Percentiles rank a stretch among this genome's conserved stretches.
Conservation (phyloP, 2,797 vertebrate genomes). For the Botia kubotai region DNA sequence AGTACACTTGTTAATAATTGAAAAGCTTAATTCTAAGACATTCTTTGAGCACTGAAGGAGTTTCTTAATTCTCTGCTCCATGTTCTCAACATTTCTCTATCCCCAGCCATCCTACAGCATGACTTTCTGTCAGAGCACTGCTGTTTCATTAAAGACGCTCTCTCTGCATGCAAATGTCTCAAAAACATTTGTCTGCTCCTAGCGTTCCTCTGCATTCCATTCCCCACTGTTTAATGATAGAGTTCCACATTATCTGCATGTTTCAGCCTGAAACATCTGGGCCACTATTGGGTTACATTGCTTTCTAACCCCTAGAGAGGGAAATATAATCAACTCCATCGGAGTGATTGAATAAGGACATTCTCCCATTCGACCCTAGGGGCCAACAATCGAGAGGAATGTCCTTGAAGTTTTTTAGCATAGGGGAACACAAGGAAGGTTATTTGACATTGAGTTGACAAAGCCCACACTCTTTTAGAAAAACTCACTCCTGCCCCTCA, state of each 20-base stretch:
- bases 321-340: slow-evolving; percentile 68
- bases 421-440: slow-evolving; percentile 63
- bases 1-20: too few relatives aligned
- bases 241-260: slow-evolving; percentile 72
- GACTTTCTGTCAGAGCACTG: slow-evolving; percentile 27
- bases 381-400: slow-evolving; percentile 57
- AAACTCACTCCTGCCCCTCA: slow-evolving; percentile 43
- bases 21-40: background rate
- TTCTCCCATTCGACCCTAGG: slow-evolving; percentile 55
- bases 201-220: slow-evolving; percentile 59
- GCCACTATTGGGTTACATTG: slow-evolving; percentile 75
- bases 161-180: slow-evolving; percentile 30
- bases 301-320: slow-evolving; percentile 62
- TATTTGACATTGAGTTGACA: slow-evolving; percentile 63
- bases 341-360: slow-evolving; percentile 75
- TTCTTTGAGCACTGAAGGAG: slow-evolving; percentile 15
- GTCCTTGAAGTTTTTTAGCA: slow-evolving; percentile 70
- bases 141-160: slow-evolving; percentile 47
- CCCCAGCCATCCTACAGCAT: background rate
- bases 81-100: slow-evolving; percentile 25
- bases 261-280: slow-evolving; percentile 83
- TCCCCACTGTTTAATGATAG: slow-evolving; percentile 67
- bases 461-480: slow-evolving; percentile 54
- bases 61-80: background rate
- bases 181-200: slow-evolving; percentile 54